Conservation (phyloP, 2,113 vertebrate species). For the Opisthocomus hoazin region DNA sequence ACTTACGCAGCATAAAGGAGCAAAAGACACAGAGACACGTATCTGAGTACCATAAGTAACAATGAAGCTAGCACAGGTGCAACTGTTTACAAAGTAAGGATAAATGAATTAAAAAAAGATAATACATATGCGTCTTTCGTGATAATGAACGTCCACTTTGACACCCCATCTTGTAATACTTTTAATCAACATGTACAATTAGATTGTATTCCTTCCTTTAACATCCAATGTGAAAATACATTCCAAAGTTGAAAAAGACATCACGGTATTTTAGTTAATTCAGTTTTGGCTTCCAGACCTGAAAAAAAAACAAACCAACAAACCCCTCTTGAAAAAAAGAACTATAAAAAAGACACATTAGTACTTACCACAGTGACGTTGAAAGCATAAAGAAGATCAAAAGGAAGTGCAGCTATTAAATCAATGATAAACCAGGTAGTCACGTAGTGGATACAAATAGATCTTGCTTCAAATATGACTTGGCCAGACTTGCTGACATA, state of each 20-base stretch:
- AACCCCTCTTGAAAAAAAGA: not conserved
- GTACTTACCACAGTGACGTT: constrained; percentile 97
- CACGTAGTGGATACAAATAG: constrained; percentile 97
- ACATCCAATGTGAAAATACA: not conserved
- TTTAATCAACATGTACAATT: not conserved
- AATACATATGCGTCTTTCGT: not conserved
- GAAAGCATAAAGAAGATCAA: constrained; percentile 96
- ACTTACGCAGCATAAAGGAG: not conserved
- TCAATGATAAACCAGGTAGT: constrained; percentile 99
- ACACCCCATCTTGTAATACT: not conserved
- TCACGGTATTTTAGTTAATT: not conserved
- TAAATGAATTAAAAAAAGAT: not conserved
- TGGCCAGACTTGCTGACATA: constrained; percentile 98
- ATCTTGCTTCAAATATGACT: constrained; percentile 96
- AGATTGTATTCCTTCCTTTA: not conserved
- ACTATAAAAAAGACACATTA: not conserved
- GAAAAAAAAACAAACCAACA: not conserved
- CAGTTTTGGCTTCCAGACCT: not conserved
- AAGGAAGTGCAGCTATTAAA: constrained; percentile 93
- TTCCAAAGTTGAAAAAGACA: not conserved
- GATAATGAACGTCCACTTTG: not conserved
- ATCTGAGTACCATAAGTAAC: not conserved
- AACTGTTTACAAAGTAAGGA: not conserved
- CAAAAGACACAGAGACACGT: not conserved
- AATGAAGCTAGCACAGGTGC: not conserved